Base-by-base conservation (phyloP, 2,113 vertebrate species). In the Amazona guildingii region DNA sequence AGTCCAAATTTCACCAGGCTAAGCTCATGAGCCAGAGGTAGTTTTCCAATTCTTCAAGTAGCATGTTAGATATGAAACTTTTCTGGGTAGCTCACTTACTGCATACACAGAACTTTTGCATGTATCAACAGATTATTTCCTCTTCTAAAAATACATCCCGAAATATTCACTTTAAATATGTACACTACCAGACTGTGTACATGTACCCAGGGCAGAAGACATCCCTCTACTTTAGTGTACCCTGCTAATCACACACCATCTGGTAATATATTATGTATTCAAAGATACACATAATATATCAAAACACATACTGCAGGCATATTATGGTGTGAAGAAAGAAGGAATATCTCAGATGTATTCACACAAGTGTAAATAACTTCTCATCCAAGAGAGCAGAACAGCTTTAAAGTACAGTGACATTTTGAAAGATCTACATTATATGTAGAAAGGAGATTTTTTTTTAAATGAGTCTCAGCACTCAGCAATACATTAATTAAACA, bases 371-470 rank as follows among this genome's bases (percentile, higher is more conserved):
- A 97, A 96, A 96, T 96, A 97, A 91, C 81, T 96, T 91, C 83
- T 91, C 91, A 92, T 96, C 92, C 95, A 96, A 94, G 84, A 83
- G 67, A 94, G 81, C 83, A 85, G 94, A 97, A 88, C 94, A 94
- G 91, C 83, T 96, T 93, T 96, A 91, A 96, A 92, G 94, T 94
- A 96, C 96, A 95, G 84, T 93, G 95, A 96, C 95, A 97, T 95
- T 96, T 96, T 94, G 91, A 83, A 77, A 94, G 81, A 96, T 92
- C 86, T 92, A 67, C 70, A 87, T 94, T 96, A 81, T 84, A 84
- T 57, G 83, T 86, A 94, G 73, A 96, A 92, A 91, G 73, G n/a
- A 92, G 92, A 66, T 31, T 69, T 54, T 57, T 57, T 59, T 92
- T 84, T 49, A 62, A 96, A 92, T 89, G 77, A 95, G 80, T 86